Evolutionary conservation across 2,113 vertebrate species (phyloP).

Genomic region (Tinamus guttatus): DNA sequence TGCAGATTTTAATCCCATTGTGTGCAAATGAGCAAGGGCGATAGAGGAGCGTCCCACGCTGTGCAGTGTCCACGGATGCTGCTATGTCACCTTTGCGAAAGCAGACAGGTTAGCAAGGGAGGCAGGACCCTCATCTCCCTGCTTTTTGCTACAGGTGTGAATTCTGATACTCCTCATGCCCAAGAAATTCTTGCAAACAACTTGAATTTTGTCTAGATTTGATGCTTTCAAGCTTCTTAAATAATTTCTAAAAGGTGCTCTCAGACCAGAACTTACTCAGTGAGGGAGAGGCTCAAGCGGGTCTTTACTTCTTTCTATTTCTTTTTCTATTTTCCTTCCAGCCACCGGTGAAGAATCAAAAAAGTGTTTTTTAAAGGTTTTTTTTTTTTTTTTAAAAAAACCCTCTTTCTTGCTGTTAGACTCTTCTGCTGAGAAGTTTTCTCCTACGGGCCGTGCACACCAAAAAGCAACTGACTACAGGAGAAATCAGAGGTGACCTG

Average conservation of each 20-base stretch:
- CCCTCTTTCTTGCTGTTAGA: neutral
- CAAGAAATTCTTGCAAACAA: neutral
- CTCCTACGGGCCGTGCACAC: neutral
- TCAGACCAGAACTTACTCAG: neutral
- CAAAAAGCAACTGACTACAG: slow-evolving; percentile 15
- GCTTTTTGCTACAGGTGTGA: neutral
- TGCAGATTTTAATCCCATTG: neutral
- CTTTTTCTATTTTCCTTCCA: slow-evolving; percentile 16
- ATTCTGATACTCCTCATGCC: neutral
- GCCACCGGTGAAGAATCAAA: slow-evolving; percentile 6
- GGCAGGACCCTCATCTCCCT: neutral
- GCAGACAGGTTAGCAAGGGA: neutral
- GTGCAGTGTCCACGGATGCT: too few relatives aligned
- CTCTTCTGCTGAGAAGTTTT: neutral
- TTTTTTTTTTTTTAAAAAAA: neutral
- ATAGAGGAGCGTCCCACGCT: neutral
- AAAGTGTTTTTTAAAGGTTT: too few relatives aligned
- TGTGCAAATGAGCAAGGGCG: neutral
- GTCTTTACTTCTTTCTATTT: slow-evolving; percentile 6
- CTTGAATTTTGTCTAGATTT: neutral
- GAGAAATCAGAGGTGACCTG: neutral
- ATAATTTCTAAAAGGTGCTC: neutral
- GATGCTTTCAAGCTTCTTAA: neutral
- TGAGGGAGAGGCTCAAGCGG: neutral
- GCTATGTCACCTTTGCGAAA: neutral